These are phyloP conservation scores for Papilio dardanus DNA, from an alignment of 1,140 invertebrate genomes.

Conservation along the genomic window DNA sequence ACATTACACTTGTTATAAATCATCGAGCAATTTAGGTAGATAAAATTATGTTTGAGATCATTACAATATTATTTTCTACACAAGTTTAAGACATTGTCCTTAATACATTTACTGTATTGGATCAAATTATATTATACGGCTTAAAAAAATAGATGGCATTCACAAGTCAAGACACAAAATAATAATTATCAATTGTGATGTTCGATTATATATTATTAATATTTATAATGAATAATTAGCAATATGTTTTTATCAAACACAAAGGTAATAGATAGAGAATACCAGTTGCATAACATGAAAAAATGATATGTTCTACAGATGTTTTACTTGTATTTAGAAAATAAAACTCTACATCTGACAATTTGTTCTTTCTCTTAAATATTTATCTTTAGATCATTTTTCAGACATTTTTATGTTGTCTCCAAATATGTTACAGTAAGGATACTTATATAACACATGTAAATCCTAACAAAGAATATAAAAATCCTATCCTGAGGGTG, in stretches of 20 bases:
- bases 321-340: background rate
- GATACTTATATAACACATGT: too few species aligned
- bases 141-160: background rate
- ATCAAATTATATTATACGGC: slow-evolving; percentile 32
- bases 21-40: slow-evolving; percentile 40
- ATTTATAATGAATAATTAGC: background rate
- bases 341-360: background rate
- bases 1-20: slow-evolving; percentile 42
- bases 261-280: slow-evolving; percentile 32
- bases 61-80: slow-evolving; percentile 39
- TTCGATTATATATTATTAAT: background rate
- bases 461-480: too few species aligned
- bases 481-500: too few species aligned
- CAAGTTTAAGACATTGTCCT: slow-evolving; percentile 31
- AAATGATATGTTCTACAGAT: slow-evolving; percentile 2
- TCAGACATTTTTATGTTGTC: background rate
- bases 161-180: background rate
- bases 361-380: background rate
- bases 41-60: slow-evolving; percentile 37
- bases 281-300: slow-evolving; percentile 21
- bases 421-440: background rate
- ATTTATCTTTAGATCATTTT: background rate
- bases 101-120: slow-evolving; percentile 31
- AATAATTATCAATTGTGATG: background rate
- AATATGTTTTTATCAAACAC: slow-evolving; percentile 15